A percentile compares a stretch with the other conserved stretches of the same genome.
phyloP scores from a whole-genome alignment of 2,797 vertebrate species.

The Phyllotis vaccarum region DNA sequence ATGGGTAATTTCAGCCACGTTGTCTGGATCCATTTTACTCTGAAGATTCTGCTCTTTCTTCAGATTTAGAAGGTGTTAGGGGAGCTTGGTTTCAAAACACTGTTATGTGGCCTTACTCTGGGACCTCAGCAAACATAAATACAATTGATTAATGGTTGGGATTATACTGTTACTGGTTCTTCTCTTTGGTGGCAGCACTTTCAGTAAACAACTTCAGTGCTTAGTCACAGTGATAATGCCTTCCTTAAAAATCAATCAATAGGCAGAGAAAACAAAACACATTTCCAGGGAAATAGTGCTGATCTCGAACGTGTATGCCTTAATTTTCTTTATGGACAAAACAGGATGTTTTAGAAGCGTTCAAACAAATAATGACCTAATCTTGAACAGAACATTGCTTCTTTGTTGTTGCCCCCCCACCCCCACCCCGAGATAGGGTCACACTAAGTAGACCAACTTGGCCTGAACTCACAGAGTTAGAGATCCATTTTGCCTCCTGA shows the following conservation, averaged over 20 bases:
- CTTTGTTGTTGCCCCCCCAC: neutral
- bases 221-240: neutral
- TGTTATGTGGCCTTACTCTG: neutral
- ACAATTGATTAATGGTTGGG: neutral
- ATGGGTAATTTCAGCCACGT: neutral
- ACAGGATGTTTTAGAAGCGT: neutral
- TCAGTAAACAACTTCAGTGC: neutral
- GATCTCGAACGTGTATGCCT: neutral
- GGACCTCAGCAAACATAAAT: neutral
- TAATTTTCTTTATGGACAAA: conserved; percentile 28
- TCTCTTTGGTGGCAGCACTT: neutral
- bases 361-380: neutral
- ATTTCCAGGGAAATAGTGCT: neutral
- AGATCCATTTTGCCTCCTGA: neutral
- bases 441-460: neutral
- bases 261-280: neutral
- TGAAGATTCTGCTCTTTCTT: conserved; percentile 39
- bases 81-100: neutral
- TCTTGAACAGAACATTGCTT: neutral
- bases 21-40: neutral
- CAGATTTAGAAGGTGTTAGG: neutral
- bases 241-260: neutral
- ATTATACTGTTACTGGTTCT: neutral
- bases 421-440: neutral
- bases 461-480: neutral